These are phyloP conservation scores for Lepilemur ruficaudatus DNA, from an alignment of 2,797 vertebrate genomes.

Conservation along the genomic window DNA sequence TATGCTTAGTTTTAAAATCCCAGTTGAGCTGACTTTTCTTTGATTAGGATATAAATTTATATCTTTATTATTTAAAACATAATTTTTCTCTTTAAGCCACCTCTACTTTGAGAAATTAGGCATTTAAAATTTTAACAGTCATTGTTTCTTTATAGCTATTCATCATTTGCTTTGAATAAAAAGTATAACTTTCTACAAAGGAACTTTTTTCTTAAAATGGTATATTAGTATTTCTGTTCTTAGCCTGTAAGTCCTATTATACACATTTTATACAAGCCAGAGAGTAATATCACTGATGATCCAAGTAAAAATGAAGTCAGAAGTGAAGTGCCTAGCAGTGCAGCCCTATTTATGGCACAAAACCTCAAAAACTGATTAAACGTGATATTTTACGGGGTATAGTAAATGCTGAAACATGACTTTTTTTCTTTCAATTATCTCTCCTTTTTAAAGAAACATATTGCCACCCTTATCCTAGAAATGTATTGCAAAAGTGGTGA, in stretches of 20 bases:
- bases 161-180: background rate
- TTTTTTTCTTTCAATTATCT: background rate
- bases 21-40: background rate
- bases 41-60: background rate
- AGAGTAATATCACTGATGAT: background rate
- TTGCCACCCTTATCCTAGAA: background rate
- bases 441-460: background rate
- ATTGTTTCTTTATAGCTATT: conserved; percentile 17
- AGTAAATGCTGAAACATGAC: background rate
- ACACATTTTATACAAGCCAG: background rate
- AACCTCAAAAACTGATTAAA: background rate
- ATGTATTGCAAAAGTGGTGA: background rate
- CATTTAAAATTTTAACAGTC: background rate
- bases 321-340: background rate
- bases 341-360: background rate
- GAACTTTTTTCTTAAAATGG: background rate
- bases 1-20: background rate
- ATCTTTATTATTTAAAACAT: background rate
- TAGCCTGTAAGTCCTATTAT: background rate
- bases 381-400: background rate
- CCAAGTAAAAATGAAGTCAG: background rate
- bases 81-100: background rate
- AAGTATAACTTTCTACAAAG: background rate
- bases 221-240: background rate
- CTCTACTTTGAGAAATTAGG: background rate